Evolutionary conservation across 2,113 vertebrate genomes (phyloP).

Genomic region (Daboia siamensis): DNA sequence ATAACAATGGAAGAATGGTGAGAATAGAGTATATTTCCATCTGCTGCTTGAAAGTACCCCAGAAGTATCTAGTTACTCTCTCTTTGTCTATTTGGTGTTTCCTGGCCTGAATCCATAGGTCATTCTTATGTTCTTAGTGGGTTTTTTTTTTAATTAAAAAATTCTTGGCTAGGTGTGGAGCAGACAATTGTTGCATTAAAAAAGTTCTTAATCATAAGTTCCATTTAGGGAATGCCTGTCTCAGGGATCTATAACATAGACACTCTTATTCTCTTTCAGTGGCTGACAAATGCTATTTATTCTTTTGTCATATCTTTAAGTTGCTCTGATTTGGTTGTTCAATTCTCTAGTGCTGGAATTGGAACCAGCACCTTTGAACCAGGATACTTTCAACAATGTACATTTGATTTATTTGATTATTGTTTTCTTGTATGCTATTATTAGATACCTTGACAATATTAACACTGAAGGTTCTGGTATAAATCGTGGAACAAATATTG

Average conservation of each 20-base stretch:
- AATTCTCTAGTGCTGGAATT: neutral
- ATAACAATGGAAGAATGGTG: too few relatives aligned
- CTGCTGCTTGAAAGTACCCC: too few relatives aligned
- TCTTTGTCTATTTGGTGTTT: neutral
- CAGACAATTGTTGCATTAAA: neutral
- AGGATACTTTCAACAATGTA: neutral
- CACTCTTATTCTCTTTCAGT: neutral
- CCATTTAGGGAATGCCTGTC: neutral
- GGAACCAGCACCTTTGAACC: neutral
- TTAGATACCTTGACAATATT: neutral
- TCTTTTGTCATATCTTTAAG: neutral
- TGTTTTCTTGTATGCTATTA: neutral
- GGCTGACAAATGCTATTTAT: neutral
- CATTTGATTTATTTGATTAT: neutral
- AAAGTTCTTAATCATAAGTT: neutral
- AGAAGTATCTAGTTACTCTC: too few relatives aligned
- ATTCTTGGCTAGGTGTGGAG: neutral
- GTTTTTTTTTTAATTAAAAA: too few relatives aligned
- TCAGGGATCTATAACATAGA: neutral
- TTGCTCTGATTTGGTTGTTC: neutral
- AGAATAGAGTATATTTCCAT: too few relatives aligned
- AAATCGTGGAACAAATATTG: neutral
- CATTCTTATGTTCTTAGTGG: too few relatives aligned
- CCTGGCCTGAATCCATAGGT: neutral
- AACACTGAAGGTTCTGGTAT: neutral